Percentiles rank a stretch among this genome's conserved stretches.
phyloP scores from a whole-genome alignment of 2,113 vertebrate species.

The Theropithecus gelada region DNA sequence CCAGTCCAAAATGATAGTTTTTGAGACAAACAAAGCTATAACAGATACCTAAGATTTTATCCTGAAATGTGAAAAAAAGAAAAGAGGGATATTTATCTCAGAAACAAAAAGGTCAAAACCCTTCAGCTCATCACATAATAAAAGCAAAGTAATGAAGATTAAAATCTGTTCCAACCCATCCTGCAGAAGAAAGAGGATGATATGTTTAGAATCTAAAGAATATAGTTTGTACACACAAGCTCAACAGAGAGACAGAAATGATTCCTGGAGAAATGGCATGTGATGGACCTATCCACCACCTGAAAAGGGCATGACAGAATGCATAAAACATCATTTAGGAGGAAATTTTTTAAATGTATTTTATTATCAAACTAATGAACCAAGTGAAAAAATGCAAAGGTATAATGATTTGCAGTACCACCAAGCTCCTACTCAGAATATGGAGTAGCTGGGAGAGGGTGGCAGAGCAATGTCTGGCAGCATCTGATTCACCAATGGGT shows the following conservation, averaged over 20 bases:
- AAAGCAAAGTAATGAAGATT: not conserved
- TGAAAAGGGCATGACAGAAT: not conserved
- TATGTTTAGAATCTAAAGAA: not conserved
- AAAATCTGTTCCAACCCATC: not conserved
- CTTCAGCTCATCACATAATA: not conserved
- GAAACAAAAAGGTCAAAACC: not conserved
- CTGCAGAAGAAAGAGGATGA: not conserved
- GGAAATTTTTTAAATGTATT: not conserved
- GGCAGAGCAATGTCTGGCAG: not conserved
- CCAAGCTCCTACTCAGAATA: not conserved
- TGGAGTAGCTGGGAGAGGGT: not conserved
- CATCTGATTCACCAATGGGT: not conserved
- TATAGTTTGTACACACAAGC: not conserved
- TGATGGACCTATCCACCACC: not conserved
- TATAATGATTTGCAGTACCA: not conserved
- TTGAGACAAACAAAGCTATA: not conserved
- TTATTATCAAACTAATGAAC: slow-evolving; percentile 3
- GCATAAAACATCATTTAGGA: not conserved
- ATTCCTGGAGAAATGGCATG: not conserved
- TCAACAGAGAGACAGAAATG: not conserved
- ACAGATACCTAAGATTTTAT: not conserved
- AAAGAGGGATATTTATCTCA: not conserved
- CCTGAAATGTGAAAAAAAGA: not conserved
- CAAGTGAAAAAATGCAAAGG: not conserved
- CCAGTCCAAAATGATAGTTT: not conserved